Percentiles rank a stretch among this genome's conserved stretches.
Conservation (phyloP, 2,113 vertebrate species). For the Sturnira hondurensis region DNA sequence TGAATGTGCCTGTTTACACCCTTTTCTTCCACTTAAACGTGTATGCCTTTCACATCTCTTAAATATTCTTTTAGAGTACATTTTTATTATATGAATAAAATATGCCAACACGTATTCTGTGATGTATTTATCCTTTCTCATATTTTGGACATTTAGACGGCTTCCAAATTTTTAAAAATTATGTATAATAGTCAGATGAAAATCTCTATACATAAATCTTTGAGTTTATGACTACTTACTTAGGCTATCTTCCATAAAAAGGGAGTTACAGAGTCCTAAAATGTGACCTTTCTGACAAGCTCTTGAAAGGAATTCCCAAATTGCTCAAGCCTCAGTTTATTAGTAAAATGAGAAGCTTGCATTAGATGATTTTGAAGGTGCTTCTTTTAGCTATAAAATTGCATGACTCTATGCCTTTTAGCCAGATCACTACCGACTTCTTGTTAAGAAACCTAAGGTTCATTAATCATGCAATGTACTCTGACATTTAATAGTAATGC, state of each 20-base stretch:
- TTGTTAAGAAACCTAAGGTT: slow-evolving; percentile 35
- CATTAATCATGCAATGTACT: slow-evolving; percentile 43
- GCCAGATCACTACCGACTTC: background rate
- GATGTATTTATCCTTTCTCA: slow-evolving; percentile 57
- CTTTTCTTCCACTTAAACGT: slow-evolving; percentile 17
- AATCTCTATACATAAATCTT: slow-evolving; percentile 59
- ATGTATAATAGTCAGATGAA: slow-evolving; percentile 55
- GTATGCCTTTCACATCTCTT: background rate
- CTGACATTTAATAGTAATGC: slow-evolving; percentile 43
- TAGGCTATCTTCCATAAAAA: slow-evolving; percentile 54
- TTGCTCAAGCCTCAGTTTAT: background rate
- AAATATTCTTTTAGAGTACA: slow-evolving; percentile 40
- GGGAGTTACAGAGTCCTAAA: slow-evolving; percentile 51
- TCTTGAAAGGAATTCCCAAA: slow-evolving; percentile 56
- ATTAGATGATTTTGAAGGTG: slow-evolving; percentile 36
- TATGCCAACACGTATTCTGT: slow-evolving; percentile 37
- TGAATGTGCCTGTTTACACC: slow-evolving; percentile 7
- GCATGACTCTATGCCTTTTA: background rate
- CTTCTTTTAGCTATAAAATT: slow-evolving; percentile 28
- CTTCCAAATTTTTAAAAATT: slow-evolving; percentile 58
- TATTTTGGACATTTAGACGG: slow-evolving; percentile 46
- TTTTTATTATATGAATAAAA: slow-evolving; percentile 63
- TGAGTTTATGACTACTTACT: slow-evolving; percentile 55
- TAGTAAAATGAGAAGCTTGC: slow-evolving; percentile 42
- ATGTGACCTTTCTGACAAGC: slow-evolving; percentile 63